Base-by-base conservation (phyloP, 2,797 vertebrate species). In the Coranthus polyacanthus region DNA sequence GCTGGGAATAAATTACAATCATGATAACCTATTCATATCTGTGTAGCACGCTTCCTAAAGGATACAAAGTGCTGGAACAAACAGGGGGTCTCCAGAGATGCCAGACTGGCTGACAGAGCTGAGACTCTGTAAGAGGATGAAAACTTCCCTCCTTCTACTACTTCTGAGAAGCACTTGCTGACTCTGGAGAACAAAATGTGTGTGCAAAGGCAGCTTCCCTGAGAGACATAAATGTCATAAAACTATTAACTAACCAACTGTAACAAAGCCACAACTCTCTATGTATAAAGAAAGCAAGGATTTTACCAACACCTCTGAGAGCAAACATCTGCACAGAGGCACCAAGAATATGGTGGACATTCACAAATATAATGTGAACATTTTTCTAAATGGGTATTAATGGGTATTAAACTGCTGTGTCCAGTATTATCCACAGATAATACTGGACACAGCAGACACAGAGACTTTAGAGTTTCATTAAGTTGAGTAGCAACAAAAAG, bases 1-100 rank as follows among this genome's bases (percentile, higher is more conserved):
- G 21, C 3, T 0, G 74, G 41, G 62, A 65, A 63, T 69, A 56
- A 75, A 75, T 75, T 43, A 64, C 5, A n/a, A 68, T 22, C 45
- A 44, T 60, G 39, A 61, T 47, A 60, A 72, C 12, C 37, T 17
- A 41, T 32, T 41, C 3, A 18, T 44, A 18, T 75, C 32, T 36
- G 39, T 36, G 56, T 17, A 16, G 47, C 56, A 32, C 26, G 12
- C 53, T 42, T 50, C 22, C 63, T 29, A 46, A 65, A 47, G 49
- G 51, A 50, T 6, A 69, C 47, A 72, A 59, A 73, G 55, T 49
- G 44, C 29, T 15, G 34, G 10, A 51, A 51, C 16, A 46, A 60
- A 61, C 43, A 26, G 9, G 8, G 7, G 0, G 7, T 76, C 79
- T 73, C 76, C 16, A 15, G 69, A 65, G 72, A 78, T 2, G 9